Evolutionary conservation across 2,797 vertebrate genomes (phyloP).

Genomic region (Cetoscarus ocellatus): DNA sequence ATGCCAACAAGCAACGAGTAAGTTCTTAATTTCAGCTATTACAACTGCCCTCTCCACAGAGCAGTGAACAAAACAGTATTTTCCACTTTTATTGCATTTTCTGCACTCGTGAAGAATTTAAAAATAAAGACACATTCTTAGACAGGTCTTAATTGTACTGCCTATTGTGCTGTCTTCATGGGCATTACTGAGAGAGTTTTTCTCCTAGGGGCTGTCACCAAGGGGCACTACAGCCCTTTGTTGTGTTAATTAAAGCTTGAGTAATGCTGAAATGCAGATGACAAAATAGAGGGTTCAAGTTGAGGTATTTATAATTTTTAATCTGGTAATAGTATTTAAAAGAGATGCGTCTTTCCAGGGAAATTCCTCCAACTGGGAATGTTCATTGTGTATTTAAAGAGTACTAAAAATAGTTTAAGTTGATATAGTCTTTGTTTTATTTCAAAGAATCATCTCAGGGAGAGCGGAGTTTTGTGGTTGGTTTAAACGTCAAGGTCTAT

Average conservation of each 20-base stretch:
- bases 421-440: too few species aligned
- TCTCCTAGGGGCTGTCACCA: background rate
- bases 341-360: background rate
- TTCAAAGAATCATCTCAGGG: too few species aligned
- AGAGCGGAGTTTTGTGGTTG: too few species aligned
- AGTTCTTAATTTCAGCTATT: too few species aligned
- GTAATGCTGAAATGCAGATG: constrained; percentile 19
- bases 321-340: constrained; percentile 13
- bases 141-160: background rate
- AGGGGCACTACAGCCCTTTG: constrained; percentile 15
- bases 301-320: background rate
- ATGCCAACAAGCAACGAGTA: too few species aligned
- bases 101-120: too few species aligned
- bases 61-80: too few species aligned
- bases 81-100: too few species aligned
- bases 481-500: too few species aligned
- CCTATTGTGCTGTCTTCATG: background rate
- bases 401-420: too few species aligned
- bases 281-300: background rate
- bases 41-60: too few species aligned
- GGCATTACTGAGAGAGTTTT: background rate
- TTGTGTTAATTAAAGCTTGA: constrained; percentile 33
- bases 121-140: background rate
- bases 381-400: too few species aligned
- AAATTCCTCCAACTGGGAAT: background rate